Base-by-base conservation (phyloP, 2,113 vertebrate species). In the Sorex araneus region DNA sequence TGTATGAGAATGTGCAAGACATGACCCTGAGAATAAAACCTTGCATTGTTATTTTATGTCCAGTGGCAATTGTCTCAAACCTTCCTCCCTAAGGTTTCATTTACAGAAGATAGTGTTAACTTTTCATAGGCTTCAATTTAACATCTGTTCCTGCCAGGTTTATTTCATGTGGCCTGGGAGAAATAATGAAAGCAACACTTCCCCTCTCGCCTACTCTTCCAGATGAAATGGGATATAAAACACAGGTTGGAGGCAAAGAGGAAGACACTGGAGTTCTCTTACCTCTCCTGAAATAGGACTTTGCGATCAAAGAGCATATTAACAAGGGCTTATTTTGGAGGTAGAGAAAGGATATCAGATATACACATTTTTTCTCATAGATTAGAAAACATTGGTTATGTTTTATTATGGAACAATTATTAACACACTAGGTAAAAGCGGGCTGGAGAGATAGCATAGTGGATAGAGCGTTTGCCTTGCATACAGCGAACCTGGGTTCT, bases 121-220 rank as follows among this genome's bases (percentile, higher is more conserved):
- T 92, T 94, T 93, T 92, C 93, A 92, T 74, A 76, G 91, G 74
- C 84, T 94, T 89, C 89, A 74, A 84, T 95, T 95, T 92, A 93
- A 94, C 95, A 92, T 94, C 89, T 94, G 77, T 66, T 95, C 76
- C 89, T 89, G 77, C 88, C 89, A 93, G 91, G 75, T 84, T 96
- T 94, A 92, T 93, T 94, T 95, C 86, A 75, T 91, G 57, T 92
- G 89, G 89, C 80, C 83, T 94, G 93, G 84, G 86, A 96, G 92
- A 94, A 96, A 94, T 23, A 92, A 74, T n/a, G 0, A 57, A 88
- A 90, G 76, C 67, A 94, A 78, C 86, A 84, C 34, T 70, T 89
- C 7, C 36, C 57, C n/a, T 94, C 71, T 80, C 28, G 74, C 40
- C 66, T 84, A 10, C 18, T 92, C 34, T 80, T 66, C 78, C 73